phyloP scores from a whole-genome alignment of 2,888 invertebrate genomes.

The Platyscelio sp. region DNA sequence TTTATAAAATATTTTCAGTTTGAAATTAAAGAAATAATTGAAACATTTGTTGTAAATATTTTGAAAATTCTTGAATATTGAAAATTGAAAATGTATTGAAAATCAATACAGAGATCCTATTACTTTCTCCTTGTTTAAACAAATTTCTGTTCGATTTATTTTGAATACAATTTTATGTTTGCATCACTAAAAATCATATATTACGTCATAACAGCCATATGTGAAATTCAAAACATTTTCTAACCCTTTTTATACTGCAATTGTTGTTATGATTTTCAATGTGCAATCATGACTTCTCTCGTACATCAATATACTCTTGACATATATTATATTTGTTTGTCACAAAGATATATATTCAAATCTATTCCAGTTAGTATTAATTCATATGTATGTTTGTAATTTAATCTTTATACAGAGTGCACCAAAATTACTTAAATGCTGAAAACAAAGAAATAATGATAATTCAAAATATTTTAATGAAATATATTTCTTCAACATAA shows the following conservation, averaged over 20 bases:
- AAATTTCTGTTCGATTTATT: no score
- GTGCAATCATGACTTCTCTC: no score
- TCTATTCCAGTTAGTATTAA: no score
- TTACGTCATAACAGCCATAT: conserved; percentile 46
- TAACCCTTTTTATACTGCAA: conserved; percentile 29
- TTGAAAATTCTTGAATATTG: no score
- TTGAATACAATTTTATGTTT: conserved; percentile 29
- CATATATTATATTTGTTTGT: no score
- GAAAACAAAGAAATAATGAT: conserved; percentile 40
- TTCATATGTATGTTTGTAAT: no score
- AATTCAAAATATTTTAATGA: conserved; percentile 53
- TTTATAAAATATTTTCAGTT: no score
- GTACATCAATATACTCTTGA: no score
- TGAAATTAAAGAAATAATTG: no score
- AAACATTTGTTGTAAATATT: no score
- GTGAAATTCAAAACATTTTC: conserved; percentile 43
- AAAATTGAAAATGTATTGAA: conserved; percentile 4
- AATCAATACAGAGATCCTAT: conserved; percentile 27
- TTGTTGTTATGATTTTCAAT: no score
- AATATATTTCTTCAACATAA: conserved; percentile 62
- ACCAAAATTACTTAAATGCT: conserved; percentile 53
- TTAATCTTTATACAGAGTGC: conserved; percentile 54
- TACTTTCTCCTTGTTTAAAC: conserved; percentile 39
- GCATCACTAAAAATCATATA: conserved; percentile 58
- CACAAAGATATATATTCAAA: no score